Evolutionary conservation across 2,113 vertebrate species (phyloP), one percentile per base, ranked within the genome.

Genomic region (Sapayoa aenigma): DNA sequence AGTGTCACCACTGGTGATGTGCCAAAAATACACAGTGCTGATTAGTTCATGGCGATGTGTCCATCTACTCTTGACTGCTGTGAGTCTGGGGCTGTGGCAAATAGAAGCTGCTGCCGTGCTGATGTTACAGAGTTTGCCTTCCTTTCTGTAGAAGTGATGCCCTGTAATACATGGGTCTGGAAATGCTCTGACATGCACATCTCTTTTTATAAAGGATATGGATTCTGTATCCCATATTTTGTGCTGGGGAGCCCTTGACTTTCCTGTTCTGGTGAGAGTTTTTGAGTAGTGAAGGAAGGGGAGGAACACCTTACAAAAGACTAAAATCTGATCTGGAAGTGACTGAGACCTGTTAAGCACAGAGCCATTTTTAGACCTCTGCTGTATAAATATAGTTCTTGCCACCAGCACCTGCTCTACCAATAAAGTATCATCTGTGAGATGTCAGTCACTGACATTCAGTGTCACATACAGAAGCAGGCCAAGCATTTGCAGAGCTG

Each of bases 371-470:
- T 96, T 96, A 94, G 87, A 60, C 68, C 68, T 67, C 47, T 88
- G 56, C 49, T 87, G 71, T 94, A 60, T 86, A 96, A 92, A 96
- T 94, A 92, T 11, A 86, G 24, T 3, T 21, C 88, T 94, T 5
- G 6, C 72, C 73, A 94, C 72, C 47, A 89, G 76, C 96, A 96
- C 88, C 93, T 96, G 95, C 83, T 96, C 72, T 71, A 77, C 68
- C 85, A 87, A 88, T 91, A 59, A 93, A 63, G 65, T 65, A 80
- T 95, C 93, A 97, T 96, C 87, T 96, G 92, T 1, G 20, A 93
- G 56, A 84, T 74, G 90, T 94, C 94, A 90, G 65, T 92, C 92
- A 72, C 62, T 92, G 93, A 77, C 91, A 84, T 17, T 60, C 84
- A 68, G 71, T 83, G 92, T 77, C 92, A 94, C 35, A 30, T 30